These are phyloP conservation scores for Drosophila infuscata DNA, from an alignment of 2,888 invertebrate genomes.

Conservation along the genomic window DNA sequence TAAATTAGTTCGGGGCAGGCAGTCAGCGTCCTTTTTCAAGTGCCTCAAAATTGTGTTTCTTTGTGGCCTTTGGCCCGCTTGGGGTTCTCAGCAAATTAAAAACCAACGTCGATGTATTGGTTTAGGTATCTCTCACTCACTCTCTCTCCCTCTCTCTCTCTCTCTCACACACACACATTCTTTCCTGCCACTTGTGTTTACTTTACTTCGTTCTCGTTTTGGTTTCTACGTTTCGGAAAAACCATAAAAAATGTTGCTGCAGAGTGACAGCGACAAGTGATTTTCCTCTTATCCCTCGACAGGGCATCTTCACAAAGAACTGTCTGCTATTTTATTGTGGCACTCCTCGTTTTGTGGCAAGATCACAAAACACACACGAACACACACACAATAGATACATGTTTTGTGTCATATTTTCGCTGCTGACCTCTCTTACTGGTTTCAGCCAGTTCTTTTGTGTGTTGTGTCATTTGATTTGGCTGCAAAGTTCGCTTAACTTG, in stretches of 20 bases:
- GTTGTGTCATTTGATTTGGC: slow-evolving; percentile 1
- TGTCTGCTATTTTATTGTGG: slow-evolving; percentile 35
- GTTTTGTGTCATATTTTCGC: neutral
- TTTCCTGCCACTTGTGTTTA: slow-evolving; percentile 60
- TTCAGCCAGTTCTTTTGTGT: slow-evolving; percentile 35
- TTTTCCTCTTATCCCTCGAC: slow-evolving; percentile 35
- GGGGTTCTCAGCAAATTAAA: slow-evolving; percentile 21
- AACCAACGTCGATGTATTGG: slow-evolving; percentile 20
- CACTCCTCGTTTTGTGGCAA: slow-evolving; percentile 23
- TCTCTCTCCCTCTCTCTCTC: neutral
- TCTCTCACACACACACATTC: neutral
- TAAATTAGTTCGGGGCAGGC: slow-evolving; percentile 52
- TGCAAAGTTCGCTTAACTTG: neutral
- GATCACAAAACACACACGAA: slow-evolving; percentile 18
- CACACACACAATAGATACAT: neutral
- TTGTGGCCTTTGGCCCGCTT: slow-evolving; percentile 45
- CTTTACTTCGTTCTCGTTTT: slow-evolving; percentile 15
- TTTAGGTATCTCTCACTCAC: neutral
- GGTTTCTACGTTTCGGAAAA: slow-evolving; percentile 36
- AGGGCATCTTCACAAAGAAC: slow-evolving; percentile 30
- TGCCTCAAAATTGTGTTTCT: slow-evolving; percentile 40
- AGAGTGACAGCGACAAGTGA: slow-evolving; percentile 71
- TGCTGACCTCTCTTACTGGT: slow-evolving; percentile 11
- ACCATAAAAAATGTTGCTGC: slow-evolving; percentile 57
- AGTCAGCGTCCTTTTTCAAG: slow-evolving; percentile 52